Evolutionary conservation across 2,113 vertebrate species (phyloP).

Genomic region (Cavia porcellus): DNA sequence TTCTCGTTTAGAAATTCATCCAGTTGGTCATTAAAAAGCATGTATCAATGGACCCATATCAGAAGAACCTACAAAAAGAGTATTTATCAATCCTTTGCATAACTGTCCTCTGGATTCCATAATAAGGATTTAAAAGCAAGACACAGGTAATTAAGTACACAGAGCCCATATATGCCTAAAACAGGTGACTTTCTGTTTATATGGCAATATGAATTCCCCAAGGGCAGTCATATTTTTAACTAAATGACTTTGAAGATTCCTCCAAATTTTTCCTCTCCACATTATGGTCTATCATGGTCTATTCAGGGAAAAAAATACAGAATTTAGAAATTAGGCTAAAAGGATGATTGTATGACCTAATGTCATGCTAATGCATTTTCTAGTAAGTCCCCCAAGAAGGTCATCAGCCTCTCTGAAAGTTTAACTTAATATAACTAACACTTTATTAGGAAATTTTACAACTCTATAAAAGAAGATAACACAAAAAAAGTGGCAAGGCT

Average conservation of each 20-base stretch:
- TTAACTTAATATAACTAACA: constrained; percentile 55
- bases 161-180: background rate
- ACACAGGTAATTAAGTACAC: constrained; percentile 21
- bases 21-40: background rate
- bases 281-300: constrained; percentile 27
- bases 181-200: background rate
- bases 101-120: background rate
- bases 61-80: constrained; percentile 13
- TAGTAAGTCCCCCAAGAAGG: background rate
- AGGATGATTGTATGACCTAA: constrained; percentile 7
- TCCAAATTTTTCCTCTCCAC: background rate
- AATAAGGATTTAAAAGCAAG: constrained; percentile 45
- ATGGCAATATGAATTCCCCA: background rate
- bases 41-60: background rate
- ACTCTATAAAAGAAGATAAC: constrained; percentile 17
- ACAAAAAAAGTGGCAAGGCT: background rate
- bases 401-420: constrained; percentile 44
- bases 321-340: constrained; percentile 47
- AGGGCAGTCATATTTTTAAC: background rate
- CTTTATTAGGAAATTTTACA: constrained; percentile 63
- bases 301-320: constrained; percentile 21
- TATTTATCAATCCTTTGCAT: background rate
- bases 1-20: constrained; percentile 27
- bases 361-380: constrained; percentile 26
- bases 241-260: constrained; percentile 51